phyloP scores from a whole-genome alignment of 2,797 vertebrate genomes.

The Pangasius krempfi region DNA sequence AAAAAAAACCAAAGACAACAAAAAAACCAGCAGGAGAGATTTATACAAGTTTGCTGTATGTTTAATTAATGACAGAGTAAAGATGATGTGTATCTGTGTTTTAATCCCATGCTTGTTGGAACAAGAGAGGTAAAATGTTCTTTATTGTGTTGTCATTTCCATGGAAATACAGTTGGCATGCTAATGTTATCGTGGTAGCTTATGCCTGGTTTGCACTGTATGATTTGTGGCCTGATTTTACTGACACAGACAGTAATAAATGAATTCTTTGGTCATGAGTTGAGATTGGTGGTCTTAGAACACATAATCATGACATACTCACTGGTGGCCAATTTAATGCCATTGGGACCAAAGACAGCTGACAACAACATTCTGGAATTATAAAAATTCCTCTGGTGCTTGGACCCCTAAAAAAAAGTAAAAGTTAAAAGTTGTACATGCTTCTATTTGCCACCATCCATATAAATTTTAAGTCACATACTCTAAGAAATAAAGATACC shows the following conservation, averaged over 20 bases:
- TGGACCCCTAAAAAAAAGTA: not conserved
- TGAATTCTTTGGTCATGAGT: not conserved
- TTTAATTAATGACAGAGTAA: not conserved
- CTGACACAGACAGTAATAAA: not conserved
- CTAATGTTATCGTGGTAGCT: not conserved
- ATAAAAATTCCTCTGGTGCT: not conserved
- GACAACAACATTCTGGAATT: not conserved
- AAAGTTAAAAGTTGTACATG: not conserved
- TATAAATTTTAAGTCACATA: not conserved
- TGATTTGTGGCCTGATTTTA: not conserved
- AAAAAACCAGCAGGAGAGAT: not conserved
- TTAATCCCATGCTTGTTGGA: not conserved
- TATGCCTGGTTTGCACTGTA: not conserved
- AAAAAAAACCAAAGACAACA: not conserved
- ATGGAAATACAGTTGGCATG: not conserved
- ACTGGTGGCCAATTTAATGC: not conserved
- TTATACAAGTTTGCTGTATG: slow-evolving; percentile 9
- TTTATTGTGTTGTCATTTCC: not conserved
- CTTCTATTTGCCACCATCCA: not conserved
- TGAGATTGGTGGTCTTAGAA: not conserved
- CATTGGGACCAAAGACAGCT: not conserved
- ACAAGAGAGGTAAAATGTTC: not conserved
- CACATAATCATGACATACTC: not conserved
- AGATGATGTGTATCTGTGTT: not conserved
- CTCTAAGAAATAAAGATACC: not conserved